A percentile compares a stretch with the other conserved stretches of the same genome.
Evolutionary conservation across 2,797 vertebrate genomes (phyloP).

Genomic region (Acestrorhynchus altus): DNA sequence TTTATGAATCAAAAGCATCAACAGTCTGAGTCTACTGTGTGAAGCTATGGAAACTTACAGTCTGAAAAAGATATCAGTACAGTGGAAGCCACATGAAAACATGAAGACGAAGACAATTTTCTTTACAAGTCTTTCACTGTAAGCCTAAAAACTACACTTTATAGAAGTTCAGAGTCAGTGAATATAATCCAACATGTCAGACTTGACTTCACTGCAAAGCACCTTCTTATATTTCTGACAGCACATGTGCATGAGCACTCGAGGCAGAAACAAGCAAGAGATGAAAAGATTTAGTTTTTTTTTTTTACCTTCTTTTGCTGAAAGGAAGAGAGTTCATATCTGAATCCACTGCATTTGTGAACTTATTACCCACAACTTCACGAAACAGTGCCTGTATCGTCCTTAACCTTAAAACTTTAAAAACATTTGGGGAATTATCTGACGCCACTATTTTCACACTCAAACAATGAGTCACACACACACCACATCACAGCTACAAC

Average conservation of each 20-base stretch:
- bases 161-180: constrained; percentile 8
- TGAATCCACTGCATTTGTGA: constrained; percentile 9
- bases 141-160: not conserved
- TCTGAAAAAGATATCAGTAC: constrained; percentile 31
- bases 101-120: not conserved
- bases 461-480: constrained; percentile 73
- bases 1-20: not conserved
- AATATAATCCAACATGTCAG: not conserved
- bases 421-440: constrained; percentile 55
- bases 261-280: constrained; percentile 4
- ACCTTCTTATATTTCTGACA: not conserved
- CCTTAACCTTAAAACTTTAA: constrained; percentile 35
- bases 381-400: constrained; percentile 12
- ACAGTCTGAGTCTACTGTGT: not conserved
- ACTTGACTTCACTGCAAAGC: not conserved
- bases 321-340: not conserved
- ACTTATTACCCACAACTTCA: not conserved
- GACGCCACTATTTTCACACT: constrained; percentile 71
- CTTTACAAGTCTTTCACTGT: not conserved
- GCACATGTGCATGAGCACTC: constrained; percentile 32
- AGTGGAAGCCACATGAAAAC: constrained; percentile 29
- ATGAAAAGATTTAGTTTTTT: not conserved
- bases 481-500: constrained; percentile 74
- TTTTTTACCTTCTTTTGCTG: constrained; percentile 44
- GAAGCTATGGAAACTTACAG: constrained; percentile 26